Evolutionary conservation across 2,113 vertebrate species (phyloP).

Genomic region (Ivindomyrus marchei): DNA sequence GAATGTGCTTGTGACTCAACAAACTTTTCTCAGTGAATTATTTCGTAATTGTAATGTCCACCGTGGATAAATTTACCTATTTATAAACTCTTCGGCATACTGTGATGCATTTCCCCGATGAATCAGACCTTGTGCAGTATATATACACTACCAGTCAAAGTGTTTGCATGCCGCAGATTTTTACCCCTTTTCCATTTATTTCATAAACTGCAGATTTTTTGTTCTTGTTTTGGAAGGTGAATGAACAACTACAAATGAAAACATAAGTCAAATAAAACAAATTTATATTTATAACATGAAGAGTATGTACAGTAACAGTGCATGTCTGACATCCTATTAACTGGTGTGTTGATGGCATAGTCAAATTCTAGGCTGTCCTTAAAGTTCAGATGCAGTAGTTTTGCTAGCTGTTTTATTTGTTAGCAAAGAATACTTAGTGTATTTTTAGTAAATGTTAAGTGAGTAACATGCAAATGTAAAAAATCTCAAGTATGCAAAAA

Average conservation of each 20-base stretch:
- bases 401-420: no score
- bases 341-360: no score
- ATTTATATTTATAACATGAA: no score
- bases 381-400: no score
- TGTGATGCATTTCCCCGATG: background rate
- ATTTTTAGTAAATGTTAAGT: no score
- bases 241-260: background rate
- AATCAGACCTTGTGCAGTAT: background rate
- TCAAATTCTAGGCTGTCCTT: no score
- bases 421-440: no score
- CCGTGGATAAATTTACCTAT: background rate
- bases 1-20: background rate
- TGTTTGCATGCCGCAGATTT: background rate
- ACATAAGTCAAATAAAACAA: no score
- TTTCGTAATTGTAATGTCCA: background rate
- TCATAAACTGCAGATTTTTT: background rate
- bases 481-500: background rate
- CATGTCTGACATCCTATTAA: no score
- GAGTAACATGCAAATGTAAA: no score
- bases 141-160: background rate
- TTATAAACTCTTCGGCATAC: background rate
- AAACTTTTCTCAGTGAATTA: background rate
- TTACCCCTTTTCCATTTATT: background rate
- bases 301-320: no score
- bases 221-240: background rate